These are phyloP conservation scores for Poecilobothrus nobilitatus DNA, from an alignment of 2,888 invertebrate species.

Conservation along the genomic window DNA sequence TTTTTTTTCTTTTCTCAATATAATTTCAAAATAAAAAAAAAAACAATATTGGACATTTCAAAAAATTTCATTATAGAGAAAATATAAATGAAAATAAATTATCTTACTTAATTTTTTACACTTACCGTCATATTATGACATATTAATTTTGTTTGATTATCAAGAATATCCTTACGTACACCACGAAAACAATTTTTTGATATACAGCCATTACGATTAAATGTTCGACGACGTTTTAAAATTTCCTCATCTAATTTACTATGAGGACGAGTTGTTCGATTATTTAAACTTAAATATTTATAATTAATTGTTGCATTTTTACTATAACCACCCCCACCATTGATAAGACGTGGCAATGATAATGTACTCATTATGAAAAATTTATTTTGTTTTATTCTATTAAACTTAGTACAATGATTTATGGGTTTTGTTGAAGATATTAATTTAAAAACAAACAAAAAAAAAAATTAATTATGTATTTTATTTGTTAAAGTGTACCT, in stretches of 20 bases:
- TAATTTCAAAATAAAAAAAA: too few relatives aligned
- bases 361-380: conserved; percentile 17
- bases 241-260: conserved; percentile 21
- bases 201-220: conserved; percentile 47
- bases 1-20: too few relatives aligned
- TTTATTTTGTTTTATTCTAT: background rate
- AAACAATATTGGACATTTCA: too few relatives aligned
- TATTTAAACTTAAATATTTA: conserved; percentile 35
- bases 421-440: background rate
- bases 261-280: conserved; percentile 19
- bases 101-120: conserved; percentile 28
- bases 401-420: too few relatives aligned
- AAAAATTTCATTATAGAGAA: too few relatives aligned
- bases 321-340: conserved; percentile 19
- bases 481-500: background rate
- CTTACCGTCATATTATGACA: conserved; percentile 77
- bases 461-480: too few relatives aligned
- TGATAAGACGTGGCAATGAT: conserved; percentile 24
- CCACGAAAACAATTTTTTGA: conserved; percentile 65
- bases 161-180: conserved; percentile 65
- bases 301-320: conserved; percentile 23
- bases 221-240: conserved; percentile 19
- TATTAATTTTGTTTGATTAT: conserved; percentile 62
- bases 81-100: too few relatives aligned
- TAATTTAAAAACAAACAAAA: background rate